Evolutionary conservation across 1,140 invertebrate species (phyloP), one percentile per base, ranked within the genome.

Genomic region (Dendroctonus valens): DNA sequence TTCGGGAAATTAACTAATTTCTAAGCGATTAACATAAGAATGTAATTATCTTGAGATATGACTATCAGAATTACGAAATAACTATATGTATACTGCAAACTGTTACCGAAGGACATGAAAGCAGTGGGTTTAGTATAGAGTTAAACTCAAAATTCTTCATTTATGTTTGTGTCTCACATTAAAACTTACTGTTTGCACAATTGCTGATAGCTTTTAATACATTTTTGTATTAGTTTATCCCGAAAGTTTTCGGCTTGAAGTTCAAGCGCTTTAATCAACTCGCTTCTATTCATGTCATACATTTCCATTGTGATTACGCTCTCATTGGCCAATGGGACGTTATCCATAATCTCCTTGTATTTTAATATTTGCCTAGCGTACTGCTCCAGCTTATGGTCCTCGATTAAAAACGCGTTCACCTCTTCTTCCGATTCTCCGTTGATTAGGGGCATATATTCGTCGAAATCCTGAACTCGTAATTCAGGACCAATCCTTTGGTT

Each of bases 231-330:
- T 8, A 97, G 74, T 69, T 87, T 84, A 41, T 87, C 85, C 67
- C 88, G 87, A 11, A 95, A 78, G 44, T 81, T 81, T n/a, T 86
- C 83, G 0, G 92, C 90, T 44, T 87, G 79, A 26, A 82, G 80
- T 1, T 88, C 83, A 51, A 97, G 80, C 5, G 87, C 82, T 9
- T 83, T 81, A 37, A 97, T 91, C n/a, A 97, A 80, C 61, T 91
- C 88, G 48, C 85, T 85, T 63, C 93, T 85, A 75, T 93, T 87
- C 69, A 98, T 86, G 72, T 93, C 89, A 78, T 93, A 97, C 77
- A 96, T 88, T 26, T 92, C 92, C 63, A 92, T 86, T 14, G 87
- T 84, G 39, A 91, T 83, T 0, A 87, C 86, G 44, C 86, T 84
- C 73, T 87, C 84, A 14, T 89, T 81, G 55, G 85, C 83, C 3